Base-by-base conservation (phyloP, 2,888 invertebrate species). In the Ashinkailepas kermadecensis region DNA sequence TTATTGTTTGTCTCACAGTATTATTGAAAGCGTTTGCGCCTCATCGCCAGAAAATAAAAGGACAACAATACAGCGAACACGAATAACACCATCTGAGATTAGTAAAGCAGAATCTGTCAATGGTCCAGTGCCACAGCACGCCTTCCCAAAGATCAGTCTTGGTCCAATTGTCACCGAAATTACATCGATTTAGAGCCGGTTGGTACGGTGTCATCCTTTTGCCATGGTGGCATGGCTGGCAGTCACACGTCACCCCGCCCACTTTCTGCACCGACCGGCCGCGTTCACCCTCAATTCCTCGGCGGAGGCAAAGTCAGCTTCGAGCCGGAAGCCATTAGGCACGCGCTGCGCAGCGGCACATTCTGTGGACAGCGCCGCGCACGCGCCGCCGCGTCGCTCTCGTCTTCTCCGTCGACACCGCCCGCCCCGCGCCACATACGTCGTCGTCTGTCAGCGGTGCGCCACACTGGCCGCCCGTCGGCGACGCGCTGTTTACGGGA, bases 371-470 rank as follows among this genome's bases (percentile, higher is more conserved):
- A 67, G 23, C 23, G 23, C 25, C 12, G 67, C 67, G 67, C 67
- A 12, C 62, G 12, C 23, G 23, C 67, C 67, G 67, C 23, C 25
- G 25, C 67, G 23, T 12, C 67, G 67, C 25, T 4, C 67, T 25
- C 23, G 23, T 67, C 67, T 12, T 4, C 39, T 39, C 39, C 39
- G 39, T 39, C 39, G 39, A 25, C 25, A 25, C 67, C 67, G 13
- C 67, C 25, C n/a, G 23, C 67, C n/a, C 67, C 11, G 67, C 23
- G 67, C 67, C 67, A 13, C 67, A 67, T 67, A 23, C 67, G 67
- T 67, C 67, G 23, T 21, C 67, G 67, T 67, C 67, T 67, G 67
- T 67, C 67, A 23, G 23, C 67, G n/a, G 25, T 23, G 67, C 67
- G 67, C 67, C 67, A 25, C 67, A 13, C 23, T 67, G 23, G 67